A percentile compares a stretch with the other conserved stretches of the same genome.
phyloP scores from a whole-genome alignment of 2,888 invertebrate genomes.

The Clistopyga incitator region DNA sequence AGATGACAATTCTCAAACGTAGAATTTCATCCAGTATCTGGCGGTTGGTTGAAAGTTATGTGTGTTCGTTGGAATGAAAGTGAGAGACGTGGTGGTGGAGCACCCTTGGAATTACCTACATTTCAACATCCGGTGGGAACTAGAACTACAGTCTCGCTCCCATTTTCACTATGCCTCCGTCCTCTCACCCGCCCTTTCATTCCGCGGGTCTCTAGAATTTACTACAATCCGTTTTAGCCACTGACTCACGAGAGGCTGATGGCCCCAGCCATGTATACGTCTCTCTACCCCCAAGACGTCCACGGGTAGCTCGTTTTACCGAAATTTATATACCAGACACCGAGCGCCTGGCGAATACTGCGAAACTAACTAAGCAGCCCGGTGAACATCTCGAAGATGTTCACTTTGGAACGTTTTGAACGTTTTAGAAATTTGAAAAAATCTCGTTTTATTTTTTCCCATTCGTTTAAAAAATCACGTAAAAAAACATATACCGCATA shows the following conservation, averaged over 20 bases:
- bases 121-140: slow-evolving; percentile 66
- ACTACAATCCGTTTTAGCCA: slow-evolving; percentile 56
- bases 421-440: too few relatives aligned
- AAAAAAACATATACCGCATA: too few relatives aligned
- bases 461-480: too few relatives aligned
- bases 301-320: slow-evolving; percentile 38
- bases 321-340: slow-evolving; percentile 53
- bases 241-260: not conserved
- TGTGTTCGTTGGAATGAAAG: slow-evolving; percentile 47
- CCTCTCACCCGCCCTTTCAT: slow-evolving; percentile 33
- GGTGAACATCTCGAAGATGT: not conserved
- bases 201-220: slow-evolving; percentile 68
- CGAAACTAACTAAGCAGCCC: slow-evolving; percentile 11
- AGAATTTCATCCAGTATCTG: slow-evolving; percentile 67
- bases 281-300: slow-evolving; percentile 5
- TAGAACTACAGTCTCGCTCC: not conserved
- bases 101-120: slow-evolving; percentile 69
- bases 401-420: not conserved
- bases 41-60: slow-evolving; percentile 68
- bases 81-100: slow-evolving; percentile 43
- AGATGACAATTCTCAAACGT: not conserved
- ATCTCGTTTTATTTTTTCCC: too few relatives aligned
- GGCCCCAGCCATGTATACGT: not conserved
- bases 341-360: slow-evolving; percentile 27
- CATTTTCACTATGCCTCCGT: slow-evolving; percentile 22